Percentiles rank a stretch among this genome's conserved stretches.
phyloP scores from a whole-genome alignment of 2,888 invertebrate species.

The Melieria omissa region DNA sequence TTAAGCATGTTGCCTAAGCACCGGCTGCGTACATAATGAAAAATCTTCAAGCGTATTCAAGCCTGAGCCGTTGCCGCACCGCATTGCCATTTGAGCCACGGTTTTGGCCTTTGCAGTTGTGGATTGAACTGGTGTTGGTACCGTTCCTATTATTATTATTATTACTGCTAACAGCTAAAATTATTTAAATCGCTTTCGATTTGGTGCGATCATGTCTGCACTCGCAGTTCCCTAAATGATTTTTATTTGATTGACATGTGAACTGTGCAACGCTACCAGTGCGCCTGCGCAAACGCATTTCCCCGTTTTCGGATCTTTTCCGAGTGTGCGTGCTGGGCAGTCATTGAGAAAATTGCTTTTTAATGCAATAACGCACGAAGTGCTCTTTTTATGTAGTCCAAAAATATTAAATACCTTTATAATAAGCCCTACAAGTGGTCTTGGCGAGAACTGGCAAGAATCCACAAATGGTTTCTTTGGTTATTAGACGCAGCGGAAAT shows the following conservation, averaged over 20 bases:
- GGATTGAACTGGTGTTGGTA: not conserved
- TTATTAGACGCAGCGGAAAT: too few species aligned
- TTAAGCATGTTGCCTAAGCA: conserved; percentile 33
- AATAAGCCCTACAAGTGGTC: too few species aligned
- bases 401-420: not conserved
- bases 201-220: conserved; percentile 9
- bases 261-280: conserved; percentile 36
- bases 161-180: conserved; percentile 24
- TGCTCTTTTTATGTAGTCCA: not conserved
- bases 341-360: conserved; percentile 8
- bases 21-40: conserved; percentile 20
- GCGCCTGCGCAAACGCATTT: too few species aligned
- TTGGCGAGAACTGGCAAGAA: too few species aligned
- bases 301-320: too few species aligned
- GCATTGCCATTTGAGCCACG: not conserved
- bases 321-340: too few species aligned
- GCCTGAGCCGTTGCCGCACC: not conserved
- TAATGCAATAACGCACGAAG: conserved; percentile 3
- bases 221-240: conserved; percentile 22
- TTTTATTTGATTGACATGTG: conserved; percentile 58
- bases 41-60: not conserved
- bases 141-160: not conserved
- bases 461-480: too few species aligned
- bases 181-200: conserved; percentile 33
- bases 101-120: not conserved